Evolutionary conservation across 30 jellyfish, hydroid and myxozoan genomes (phyloP), one percentile per base, ranked within the genome.

Genomic region (Chironex yamaguchii): DNA sequence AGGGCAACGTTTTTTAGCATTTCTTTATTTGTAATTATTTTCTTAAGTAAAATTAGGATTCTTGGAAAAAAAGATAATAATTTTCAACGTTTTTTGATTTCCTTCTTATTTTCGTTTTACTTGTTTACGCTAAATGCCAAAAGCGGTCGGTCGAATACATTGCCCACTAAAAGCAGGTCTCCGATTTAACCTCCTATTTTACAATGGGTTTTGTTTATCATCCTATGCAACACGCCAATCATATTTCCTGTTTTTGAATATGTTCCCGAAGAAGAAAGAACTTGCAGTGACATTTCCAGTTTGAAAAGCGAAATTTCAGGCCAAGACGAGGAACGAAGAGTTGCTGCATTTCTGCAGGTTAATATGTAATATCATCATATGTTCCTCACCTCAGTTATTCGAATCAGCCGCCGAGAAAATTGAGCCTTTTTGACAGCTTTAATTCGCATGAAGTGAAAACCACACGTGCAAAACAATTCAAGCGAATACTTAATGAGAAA

Each of bases 171-270:
- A 42, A 42, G 58, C 58, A 42, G 58, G 58, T 42, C 17, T 42
- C 58, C 17, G 13, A 42, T 42, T 42, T 42, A 42, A 17, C 58
- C 58, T 42, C 58, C 58, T 42, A 42, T 42, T 42, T 42, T 42
- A 42, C 58, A 42, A 42, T 42, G 17, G 58, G 58, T 42, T 42
- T 42, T 42, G 58, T 42, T 42, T 42, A 42, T 42, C 58, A 42
- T 42, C 58, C 58, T 42, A 42, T 42, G 58, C 58, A 42, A 42
- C 58, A 42, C 58, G 58, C 58, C 58, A 42, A 42, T 42, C 58
- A 42, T 42, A 42, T 42, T 42, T 42, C 58, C 58, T 42, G 58
- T 42, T 42, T 42, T 42, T 42, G 58, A 42, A 42, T 42, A 42
- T 42, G 58, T 42, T 42, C 58, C 17, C 17, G 17, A 42, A 42